phyloP scores from a whole-genome alignment of 2,113 vertebrate species.

The Nestor notabilis region DNA sequence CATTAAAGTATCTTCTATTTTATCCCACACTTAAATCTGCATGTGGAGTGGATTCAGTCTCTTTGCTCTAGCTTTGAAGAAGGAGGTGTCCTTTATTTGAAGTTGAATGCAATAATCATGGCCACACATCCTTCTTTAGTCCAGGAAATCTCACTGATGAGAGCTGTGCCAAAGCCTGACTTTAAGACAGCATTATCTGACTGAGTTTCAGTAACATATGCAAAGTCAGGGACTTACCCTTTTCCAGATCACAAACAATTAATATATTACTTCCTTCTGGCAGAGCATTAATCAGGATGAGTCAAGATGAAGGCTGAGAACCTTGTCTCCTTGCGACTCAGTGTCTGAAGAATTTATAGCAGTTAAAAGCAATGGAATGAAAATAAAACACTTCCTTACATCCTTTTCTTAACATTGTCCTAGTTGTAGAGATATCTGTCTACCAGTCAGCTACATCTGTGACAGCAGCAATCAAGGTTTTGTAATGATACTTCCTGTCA shows the following conservation, averaged over 20 bases:
- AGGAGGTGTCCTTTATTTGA: neutral
- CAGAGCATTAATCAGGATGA: constrained; percentile 14
- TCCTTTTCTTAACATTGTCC: neutral
- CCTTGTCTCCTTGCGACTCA: neutral
- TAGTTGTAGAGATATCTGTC: neutral
- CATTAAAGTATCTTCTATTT: neutral
- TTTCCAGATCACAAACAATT: constrained; percentile 22
- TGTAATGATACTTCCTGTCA: neutral
- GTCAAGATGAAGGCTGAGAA: neutral
- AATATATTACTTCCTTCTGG: constrained; percentile 48
- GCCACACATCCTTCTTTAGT: neutral
- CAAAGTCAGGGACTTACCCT: constrained; percentile 25
- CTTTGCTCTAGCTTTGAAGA: neutral
- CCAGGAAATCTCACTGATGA: neutral
- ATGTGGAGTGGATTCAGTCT: neutral
- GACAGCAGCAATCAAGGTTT: neutral
- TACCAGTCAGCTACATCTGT: neutral
- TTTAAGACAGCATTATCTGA: neutral
- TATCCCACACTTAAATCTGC: neutral
- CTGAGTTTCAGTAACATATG: constrained; percentile 7
- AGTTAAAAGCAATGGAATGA: constrained; percentile 9
- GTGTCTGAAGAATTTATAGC: constrained; percentile 13
- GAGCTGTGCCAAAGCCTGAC: neutral
- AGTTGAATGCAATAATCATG: neutral
- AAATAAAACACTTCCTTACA: constrained; percentile 33